Percentiles rank a stretch among this genome's conserved stretches.
Conservation (phyloP, 2,113 vertebrate species). For the Scomber japonicus region DNA sequence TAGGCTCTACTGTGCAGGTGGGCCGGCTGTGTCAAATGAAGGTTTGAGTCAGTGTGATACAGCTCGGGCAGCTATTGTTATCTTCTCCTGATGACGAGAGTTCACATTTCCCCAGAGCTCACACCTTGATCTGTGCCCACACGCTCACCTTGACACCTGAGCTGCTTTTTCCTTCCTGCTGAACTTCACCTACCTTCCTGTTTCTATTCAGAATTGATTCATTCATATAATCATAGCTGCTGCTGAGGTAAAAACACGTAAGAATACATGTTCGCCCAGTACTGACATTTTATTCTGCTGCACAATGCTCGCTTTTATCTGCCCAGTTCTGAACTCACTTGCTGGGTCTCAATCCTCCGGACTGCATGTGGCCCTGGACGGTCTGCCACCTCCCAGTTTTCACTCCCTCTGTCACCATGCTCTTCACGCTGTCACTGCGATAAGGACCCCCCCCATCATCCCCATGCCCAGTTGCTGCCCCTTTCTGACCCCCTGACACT, state of each 20-base stretch:
- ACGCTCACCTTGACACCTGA: slow-evolving; percentile 51
- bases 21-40: slow-evolving; percentile 43
- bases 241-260: not conserved
- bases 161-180: slow-evolving; percentile 43
- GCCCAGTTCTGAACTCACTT: slow-evolving; percentile 90
- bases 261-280: not conserved
- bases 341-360: slow-evolving; percentile 94
- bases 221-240: slow-evolving; percentile 25
- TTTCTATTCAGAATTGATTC: slow-evolving; percentile 33
- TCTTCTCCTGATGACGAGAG: slow-evolving; percentile 36
- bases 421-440: slow-evolving; percentile 93
- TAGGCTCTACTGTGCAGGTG: slow-evolving; percentile 41
- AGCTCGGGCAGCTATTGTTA: slow-evolving; percentile 52
- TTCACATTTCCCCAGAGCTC: slow-evolving; percentile 48
- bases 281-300: slow-evolving; percentile 19
- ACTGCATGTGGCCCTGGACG: slow-evolving; percentile 95
- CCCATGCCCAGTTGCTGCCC: slow-evolving; percentile 90
- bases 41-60: slow-evolving; percentile 54
- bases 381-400: slow-evolving; percentile 95
- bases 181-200: slow-evolving; percentile 27
- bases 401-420: slow-evolving; percentile 89
- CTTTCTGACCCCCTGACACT: slow-evolving; percentile 92
- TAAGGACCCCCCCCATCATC: slow-evolving; percentile 89
- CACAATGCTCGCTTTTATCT: not conserved
- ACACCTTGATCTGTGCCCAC: slow-evolving; percentile 44